A percentile compares a stretch with the other conserved stretches of the same genome.
These are phyloP conservation scores for Anas acuta DNA, from an alignment of 2,797 vertebrate genomes.

Conservation along the genomic window DNA sequence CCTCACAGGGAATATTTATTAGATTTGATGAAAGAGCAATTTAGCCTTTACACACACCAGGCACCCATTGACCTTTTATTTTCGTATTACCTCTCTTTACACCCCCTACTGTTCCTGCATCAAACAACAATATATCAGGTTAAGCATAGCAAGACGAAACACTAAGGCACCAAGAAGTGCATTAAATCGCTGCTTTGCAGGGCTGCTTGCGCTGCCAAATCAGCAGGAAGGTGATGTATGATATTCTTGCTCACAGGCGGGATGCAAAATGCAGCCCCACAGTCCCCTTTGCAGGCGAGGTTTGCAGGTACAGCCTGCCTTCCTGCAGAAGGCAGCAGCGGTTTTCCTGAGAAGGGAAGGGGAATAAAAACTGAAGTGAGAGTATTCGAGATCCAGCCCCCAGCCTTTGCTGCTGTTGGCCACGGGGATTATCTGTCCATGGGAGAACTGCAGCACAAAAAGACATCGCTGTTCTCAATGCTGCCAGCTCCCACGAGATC, in stretches of 20 bases:
- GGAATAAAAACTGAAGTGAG: background rate
- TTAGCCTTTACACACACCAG: conserved; percentile 13
- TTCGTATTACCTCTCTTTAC: conserved; percentile 20
- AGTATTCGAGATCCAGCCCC: background rate
- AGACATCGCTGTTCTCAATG: background rate
- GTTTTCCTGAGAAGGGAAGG: background rate
- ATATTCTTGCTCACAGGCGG: background rate
- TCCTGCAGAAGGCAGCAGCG: background rate
- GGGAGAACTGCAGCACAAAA: background rate
- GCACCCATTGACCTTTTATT: conserved; percentile 37
- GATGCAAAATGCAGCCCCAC: background rate
- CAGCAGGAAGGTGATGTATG: background rate
- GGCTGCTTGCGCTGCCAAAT: background rate
- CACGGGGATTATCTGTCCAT: background rate
- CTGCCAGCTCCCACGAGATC: conserved; percentile 18
- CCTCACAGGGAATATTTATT: background rate
- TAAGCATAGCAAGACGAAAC: background rate
- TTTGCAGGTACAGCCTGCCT: background rate
- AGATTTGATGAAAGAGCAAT: conserved; percentile 5
- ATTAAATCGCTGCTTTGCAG: background rate
- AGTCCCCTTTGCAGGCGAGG: background rate
- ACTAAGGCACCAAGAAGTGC: background rate
- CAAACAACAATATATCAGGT: background rate
- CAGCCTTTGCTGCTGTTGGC: background rate
- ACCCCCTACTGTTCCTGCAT: background rate